A percentile compares a stretch with the other conserved stretches of the same genome.
Evolutionary conservation across 2,888 invertebrate genomes (phyloP).

Genomic region (Conomelus anceps): DNA sequence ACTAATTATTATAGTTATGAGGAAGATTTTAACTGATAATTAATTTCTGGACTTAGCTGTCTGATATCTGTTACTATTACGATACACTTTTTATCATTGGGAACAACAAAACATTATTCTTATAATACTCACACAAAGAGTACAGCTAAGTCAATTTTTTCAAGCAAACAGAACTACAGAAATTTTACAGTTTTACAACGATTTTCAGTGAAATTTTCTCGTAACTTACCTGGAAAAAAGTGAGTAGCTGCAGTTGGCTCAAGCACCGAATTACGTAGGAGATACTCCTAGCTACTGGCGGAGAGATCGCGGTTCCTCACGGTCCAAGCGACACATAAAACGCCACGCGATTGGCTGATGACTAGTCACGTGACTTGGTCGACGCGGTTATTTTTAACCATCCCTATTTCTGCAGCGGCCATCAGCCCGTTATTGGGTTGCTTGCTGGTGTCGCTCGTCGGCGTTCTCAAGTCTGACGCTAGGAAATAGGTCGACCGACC

Average conservation of each 20-base stretch:
- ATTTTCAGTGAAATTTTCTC: background rate
- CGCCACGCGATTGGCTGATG: background rate
- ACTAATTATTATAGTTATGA: no score
- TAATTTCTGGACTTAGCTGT: no score
- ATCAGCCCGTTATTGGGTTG: background rate
- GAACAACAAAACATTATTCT: no score
- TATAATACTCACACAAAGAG: no score
- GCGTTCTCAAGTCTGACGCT: background rate
- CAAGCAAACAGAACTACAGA: background rate
- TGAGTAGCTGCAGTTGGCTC: background rate
- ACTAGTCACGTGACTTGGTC: background rate
- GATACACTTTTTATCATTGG: no score
- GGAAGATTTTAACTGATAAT: no score
- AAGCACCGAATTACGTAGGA: background rate
- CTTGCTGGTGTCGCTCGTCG: background rate
- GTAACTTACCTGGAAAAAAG: background rate
- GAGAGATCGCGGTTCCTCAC: background rate
- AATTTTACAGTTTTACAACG: no score
- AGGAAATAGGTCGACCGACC: background rate
- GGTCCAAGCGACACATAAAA: background rate
- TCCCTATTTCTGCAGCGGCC: conserved; percentile 8
- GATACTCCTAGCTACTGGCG: background rate
- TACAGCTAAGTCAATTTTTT: background rate
- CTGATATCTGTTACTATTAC: no score
- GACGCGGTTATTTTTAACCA: conserved; percentile 3